Conservation (phyloP, 2,797 vertebrate species). For the Craterocephalus amniculus region DNA sequence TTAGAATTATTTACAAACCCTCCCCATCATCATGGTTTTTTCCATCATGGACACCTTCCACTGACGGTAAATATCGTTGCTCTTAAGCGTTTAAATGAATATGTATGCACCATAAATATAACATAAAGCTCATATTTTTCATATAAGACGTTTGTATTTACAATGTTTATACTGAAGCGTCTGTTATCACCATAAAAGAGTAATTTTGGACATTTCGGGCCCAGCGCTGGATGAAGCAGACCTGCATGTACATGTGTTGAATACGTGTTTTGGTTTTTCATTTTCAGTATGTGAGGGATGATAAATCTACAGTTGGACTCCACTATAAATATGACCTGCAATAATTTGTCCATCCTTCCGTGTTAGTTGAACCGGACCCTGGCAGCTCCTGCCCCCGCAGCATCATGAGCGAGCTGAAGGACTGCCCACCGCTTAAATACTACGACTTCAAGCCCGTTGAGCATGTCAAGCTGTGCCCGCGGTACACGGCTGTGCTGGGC, state of each 20-base stretch:
- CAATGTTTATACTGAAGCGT: rapidly evolving
- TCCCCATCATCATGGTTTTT: slow-evolving; percentile 56
- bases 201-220: slow-evolving; percentile 31
- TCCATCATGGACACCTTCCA: slow-evolving; percentile 79
- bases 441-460: slow-evolving; percentile 99
- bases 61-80: slow-evolving; percentile 77
- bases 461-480: slow-evolving; percentile 94
- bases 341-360: background rate
- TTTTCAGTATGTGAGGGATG: background rate
- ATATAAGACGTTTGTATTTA: rapidly evolving
- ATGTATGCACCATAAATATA: rapidly evolving
- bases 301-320: background rate
- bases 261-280: background rate
- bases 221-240: slow-evolving; percentile 27
- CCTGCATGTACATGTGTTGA: slow-evolving; percentile 4
- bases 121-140: rapidly evolving
- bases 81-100: slow-evolving; percentile 32
- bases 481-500: slow-evolving; percentile 94
- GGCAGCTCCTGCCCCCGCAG: slow-evolving; percentile 18
- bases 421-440: slow-evolving; percentile 95
- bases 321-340: background rate
- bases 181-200: too few relatives aligned
- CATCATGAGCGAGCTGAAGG: slow-evolving; percentile 96
- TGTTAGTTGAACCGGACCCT: slow-evolving; percentile 6
- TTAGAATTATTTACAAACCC: background rate